Conservation (phyloP, 2,113 vertebrate species). For the Thymallus thymallus region DNA sequence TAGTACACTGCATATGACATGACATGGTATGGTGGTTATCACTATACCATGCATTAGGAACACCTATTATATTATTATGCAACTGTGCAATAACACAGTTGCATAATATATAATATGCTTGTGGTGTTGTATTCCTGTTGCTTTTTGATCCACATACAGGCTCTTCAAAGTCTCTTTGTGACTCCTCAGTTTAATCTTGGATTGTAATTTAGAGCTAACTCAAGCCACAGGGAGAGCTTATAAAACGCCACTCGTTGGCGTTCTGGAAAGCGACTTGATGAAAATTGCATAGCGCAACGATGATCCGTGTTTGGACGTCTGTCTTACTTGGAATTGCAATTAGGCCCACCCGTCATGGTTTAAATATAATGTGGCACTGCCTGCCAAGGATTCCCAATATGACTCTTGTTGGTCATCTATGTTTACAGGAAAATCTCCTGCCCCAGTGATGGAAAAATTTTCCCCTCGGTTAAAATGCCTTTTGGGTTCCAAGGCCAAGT, state of each 20-base stretch:
- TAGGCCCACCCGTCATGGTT: conserved; percentile 1
- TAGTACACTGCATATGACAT: no score
- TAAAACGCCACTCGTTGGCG: neutral
- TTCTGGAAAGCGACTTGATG: conserved; percentile 2
- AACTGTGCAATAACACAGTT: no score
- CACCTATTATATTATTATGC: no score
- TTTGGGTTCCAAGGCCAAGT: conserved; percentile 4
- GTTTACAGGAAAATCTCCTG: conserved; percentile 1
- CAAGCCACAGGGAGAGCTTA: neutral
- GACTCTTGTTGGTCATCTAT: neutral
- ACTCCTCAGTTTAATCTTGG: neutral
- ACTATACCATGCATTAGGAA: no score
- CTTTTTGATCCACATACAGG: no score
- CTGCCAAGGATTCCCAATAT: conserved; percentile 1
- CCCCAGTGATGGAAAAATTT: neutral
- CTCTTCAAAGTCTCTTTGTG: no score
- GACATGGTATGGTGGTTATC: no score
- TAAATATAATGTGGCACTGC: conserved; percentile 7
- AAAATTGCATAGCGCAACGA: conserved; percentile 14
- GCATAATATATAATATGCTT: no score
- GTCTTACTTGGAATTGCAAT: conserved; percentile 17
- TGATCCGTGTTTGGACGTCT: conserved; percentile 12
- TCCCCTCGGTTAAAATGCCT: neutral
- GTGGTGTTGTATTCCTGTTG: no score
- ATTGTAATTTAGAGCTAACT: neutral